Percentiles rank a stretch among this genome's conserved stretches.
Evolutionary conservation across 2,797 vertebrate species (phyloP).

Genomic region (Sebastes itinus): DNA sequence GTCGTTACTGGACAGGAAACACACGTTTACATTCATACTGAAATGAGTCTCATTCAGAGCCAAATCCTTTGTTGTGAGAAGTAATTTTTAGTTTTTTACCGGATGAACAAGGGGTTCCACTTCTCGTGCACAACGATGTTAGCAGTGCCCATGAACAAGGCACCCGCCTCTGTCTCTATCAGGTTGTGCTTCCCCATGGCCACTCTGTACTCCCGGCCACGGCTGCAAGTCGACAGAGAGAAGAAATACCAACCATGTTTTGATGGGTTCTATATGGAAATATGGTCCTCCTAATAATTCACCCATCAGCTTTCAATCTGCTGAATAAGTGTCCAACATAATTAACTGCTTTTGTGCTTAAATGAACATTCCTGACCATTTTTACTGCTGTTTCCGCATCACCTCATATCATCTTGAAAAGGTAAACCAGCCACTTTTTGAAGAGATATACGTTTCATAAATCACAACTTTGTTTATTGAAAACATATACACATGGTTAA

Average conservation of each 20-base stretch:
- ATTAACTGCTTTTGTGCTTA: not conserved
- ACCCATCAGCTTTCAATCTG: not conserved
- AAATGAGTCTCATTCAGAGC: not conserved
- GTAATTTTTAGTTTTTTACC: constrained; percentile 50
- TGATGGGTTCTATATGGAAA: not conserved
- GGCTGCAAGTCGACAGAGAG: constrained; percentile 60
- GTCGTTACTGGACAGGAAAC: constrained; percentile 80
- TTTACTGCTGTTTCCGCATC: too few relatives aligned
- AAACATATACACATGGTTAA: too few relatives aligned
- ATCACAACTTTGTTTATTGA: too few relatives aligned
- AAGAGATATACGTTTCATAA: too few relatives aligned
- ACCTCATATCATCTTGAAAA: too few relatives aligned
- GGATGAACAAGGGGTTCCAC: constrained; percentile 83
- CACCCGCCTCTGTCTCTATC: constrained; percentile 63
- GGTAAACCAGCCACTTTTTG: too few relatives aligned
- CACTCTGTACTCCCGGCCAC: constrained; percentile 79
- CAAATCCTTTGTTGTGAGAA: too few relatives aligned
- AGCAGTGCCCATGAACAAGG: constrained; percentile 64
- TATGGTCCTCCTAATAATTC: not conserved
- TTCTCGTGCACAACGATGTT: constrained; percentile 82
- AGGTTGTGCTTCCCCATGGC: constrained; percentile 87
- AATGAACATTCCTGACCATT: too few relatives aligned
- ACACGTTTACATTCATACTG: not conserved
- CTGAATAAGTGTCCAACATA: not conserved
- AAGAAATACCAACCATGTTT: not conserved